phyloP scores from a whole-genome alignment of 2,797 vertebrate genomes.

The Oreochromis grahami region DNA sequence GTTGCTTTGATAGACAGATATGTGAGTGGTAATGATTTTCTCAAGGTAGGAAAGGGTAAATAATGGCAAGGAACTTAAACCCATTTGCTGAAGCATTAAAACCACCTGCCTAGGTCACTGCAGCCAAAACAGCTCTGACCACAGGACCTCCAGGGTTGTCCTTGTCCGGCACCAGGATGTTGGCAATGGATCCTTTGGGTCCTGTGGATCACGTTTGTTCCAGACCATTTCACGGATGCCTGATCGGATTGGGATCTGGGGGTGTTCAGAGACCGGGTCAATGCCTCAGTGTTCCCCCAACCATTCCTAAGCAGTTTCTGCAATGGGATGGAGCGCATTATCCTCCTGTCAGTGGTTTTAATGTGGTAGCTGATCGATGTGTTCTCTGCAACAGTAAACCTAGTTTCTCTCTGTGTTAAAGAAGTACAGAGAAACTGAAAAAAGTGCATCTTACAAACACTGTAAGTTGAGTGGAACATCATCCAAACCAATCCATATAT shows the following conservation, averaged over 20 bases:
- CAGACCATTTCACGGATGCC: neutral
- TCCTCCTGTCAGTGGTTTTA: neutral
- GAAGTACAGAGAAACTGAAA: neutral
- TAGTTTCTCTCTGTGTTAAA: neutral
- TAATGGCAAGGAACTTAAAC: neutral
- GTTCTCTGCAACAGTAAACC: neutral
- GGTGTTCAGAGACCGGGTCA: neutral
- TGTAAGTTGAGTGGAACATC: neutral
- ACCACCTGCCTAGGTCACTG: neutral
- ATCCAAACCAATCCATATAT: neutral
- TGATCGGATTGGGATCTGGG: neutral
- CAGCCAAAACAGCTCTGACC: neutral
- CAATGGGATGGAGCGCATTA: neutral
- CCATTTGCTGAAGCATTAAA: neutral
- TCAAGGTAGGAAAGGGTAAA: neutral
- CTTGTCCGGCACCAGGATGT: neutral
- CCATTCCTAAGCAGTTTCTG: neutral
- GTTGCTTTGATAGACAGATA: neutral
- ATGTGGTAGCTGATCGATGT: neutral
- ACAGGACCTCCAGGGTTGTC: neutral
- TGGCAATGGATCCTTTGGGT: neutral
- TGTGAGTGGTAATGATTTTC: neutral
- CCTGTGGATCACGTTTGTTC: neutral
- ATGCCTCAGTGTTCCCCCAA: neutral
- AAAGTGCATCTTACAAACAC: rapidly evolving